phyloP scores from a whole-genome alignment of 1,140 invertebrate species.

The Drosophila kurseongensis region DNA sequence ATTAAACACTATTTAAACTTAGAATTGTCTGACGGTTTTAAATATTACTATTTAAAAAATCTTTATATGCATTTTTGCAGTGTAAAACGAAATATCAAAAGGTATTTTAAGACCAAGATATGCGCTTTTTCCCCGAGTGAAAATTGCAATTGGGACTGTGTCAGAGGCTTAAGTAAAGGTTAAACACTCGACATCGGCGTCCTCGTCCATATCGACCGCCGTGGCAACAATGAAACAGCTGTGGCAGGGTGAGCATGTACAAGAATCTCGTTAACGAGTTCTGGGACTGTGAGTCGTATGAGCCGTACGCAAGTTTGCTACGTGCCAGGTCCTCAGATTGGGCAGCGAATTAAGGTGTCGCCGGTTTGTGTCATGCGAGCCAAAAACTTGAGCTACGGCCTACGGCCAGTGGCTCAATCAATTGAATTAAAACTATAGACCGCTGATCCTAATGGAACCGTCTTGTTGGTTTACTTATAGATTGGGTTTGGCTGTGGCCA shows the following conservation, averaged over 20 bases:
- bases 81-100: no score
- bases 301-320: conserved; percentile 57
- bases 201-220: conserved; percentile 8
- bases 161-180: conserved; percentile 18
- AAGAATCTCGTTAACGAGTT: conserved; percentile 72
- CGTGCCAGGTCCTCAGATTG: conserved; percentile 46
- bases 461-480: conserved; percentile 15
- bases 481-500: neutral
- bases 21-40: no score
- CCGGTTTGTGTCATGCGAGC: conserved; percentile 47
- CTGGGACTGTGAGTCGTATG: conserved; percentile 46
- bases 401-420: conserved; percentile 34
- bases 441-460: conserved; percentile 21
- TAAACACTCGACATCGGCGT: conserved; percentile 25
- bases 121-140: neutral
- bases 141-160: conserved; percentile 11
- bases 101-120: no score
- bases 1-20: no score
- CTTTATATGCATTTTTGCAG: no score
- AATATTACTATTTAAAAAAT: no score
- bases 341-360: conserved; percentile 64
- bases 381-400: conserved; percentile 16
- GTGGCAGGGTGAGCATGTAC: conserved; percentile 28
- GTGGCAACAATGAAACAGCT: conserved; percentile 23
- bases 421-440: conserved; percentile 53